Conservation (phyloP, 2,113 vertebrate genomes). For the Chaenocephalus aceratus region DNA sequence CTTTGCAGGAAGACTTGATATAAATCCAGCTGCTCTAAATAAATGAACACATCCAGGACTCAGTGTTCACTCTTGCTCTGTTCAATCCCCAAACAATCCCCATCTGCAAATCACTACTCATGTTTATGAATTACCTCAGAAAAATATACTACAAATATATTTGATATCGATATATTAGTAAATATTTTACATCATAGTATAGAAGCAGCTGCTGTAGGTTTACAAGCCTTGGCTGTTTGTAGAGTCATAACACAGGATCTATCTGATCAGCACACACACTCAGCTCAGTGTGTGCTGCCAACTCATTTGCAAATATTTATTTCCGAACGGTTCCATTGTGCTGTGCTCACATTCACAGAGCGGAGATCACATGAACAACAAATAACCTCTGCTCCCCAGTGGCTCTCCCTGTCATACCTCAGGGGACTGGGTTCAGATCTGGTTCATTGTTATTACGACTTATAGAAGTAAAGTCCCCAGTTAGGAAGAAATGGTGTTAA, state of each 20-base stretch:
- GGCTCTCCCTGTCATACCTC: no score
- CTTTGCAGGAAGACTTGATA: no score
- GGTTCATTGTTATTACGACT: not conserved
- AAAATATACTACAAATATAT: no score
- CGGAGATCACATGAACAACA: conserved; percentile 16
- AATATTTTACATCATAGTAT: no score
- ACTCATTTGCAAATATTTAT: conserved; percentile 13
- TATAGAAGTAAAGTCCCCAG: not conserved
- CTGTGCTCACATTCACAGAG: not conserved
- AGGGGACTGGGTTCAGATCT: no score
- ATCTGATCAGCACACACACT: not conserved
- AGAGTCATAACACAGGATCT: not conserved
- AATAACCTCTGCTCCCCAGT: not conserved
- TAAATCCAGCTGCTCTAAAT: no score
- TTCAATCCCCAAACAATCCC: not conserved
- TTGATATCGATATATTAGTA: no score
- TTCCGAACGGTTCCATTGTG: not conserved
- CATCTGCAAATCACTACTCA: not conserved
- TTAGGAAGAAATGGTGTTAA: no score
- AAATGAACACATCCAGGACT: not conserved
- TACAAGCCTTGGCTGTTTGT: not conserved
- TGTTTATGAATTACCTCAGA: not conserved
- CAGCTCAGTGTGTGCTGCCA: not conserved
- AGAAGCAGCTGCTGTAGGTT: not conserved
- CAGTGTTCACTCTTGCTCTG: not conserved